phyloP scores from a whole-genome alignment of 1,140 invertebrate genomes.

The Drosophila ohnishii region DNA sequence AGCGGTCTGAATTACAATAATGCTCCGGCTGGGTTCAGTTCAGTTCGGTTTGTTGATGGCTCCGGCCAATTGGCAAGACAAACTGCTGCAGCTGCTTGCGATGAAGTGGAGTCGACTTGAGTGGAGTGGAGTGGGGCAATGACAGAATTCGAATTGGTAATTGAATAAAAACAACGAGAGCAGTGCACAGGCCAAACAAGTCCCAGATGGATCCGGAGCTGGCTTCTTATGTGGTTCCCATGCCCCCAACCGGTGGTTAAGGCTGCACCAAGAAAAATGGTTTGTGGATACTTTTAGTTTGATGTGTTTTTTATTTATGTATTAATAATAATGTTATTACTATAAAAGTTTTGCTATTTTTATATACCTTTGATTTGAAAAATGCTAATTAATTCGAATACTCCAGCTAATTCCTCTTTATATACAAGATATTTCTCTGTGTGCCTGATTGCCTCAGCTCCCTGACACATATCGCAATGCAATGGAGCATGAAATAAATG shows the following conservation, averaged over 20 bases:
- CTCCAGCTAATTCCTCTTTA: not conserved
- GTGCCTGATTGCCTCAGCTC: slow-evolving; percentile 59
- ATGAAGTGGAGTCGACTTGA: not conserved
- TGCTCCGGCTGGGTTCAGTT: slow-evolving; percentile 19
- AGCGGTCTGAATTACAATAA: slow-evolving; percentile 58
- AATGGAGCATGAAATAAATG: slow-evolving; percentile 76
- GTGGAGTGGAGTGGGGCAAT: slow-evolving; percentile 17
- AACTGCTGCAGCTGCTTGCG: slow-evolving; percentile 50
- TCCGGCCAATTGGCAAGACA: slow-evolving; percentile 48
- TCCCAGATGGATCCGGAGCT: slow-evolving; percentile 12
- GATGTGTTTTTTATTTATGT: not conserved
- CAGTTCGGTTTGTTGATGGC: slow-evolving; percentile 36
- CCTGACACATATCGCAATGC: slow-evolving; percentile 71
- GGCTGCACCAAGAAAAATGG: not conserved
- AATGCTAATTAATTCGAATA: not conserved
- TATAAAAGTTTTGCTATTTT: too few relatives aligned
- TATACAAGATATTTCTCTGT: slow-evolving; percentile 17
- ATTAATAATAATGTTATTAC: too few relatives aligned
- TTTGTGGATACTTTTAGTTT: not conserved
- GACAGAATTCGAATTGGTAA: slow-evolving; percentile 63
- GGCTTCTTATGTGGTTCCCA: slow-evolving; percentile 19
- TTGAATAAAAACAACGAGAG: slow-evolving; percentile 73
- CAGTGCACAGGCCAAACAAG: slow-evolving; percentile 59
- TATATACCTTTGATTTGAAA: too few relatives aligned
- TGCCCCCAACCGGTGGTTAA: not conserved